A percentile compares a stretch with the other conserved stretches of the same genome.
phyloP scores from a whole-genome alignment of 2,113 vertebrate genomes.

The Cichladusa arquata region DNA sequence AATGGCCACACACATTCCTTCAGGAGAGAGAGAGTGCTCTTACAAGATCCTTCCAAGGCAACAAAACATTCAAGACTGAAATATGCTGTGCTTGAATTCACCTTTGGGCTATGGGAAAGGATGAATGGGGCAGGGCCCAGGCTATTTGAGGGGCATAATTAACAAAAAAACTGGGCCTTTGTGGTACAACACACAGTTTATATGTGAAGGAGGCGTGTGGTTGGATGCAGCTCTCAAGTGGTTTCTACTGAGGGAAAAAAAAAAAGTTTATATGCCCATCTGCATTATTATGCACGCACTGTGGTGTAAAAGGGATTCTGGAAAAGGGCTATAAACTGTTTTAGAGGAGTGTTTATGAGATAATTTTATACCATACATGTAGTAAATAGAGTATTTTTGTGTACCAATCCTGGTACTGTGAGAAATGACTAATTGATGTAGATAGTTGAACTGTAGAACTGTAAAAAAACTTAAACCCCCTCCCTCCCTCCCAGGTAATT shows the following conservation, averaged over 20 bases:
- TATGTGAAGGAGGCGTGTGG: neutral
- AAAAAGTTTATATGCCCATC: neutral
- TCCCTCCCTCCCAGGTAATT: neutral
- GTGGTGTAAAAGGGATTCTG: neutral
- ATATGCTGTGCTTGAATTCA: conserved; percentile 11
- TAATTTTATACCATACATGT: neutral
- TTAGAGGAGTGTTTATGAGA: neutral
- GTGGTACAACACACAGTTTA: neutral
- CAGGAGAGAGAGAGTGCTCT: conserved; percentile 34
- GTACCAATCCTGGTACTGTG: neutral
- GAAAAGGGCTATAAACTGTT: neutral
- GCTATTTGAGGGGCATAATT: neutral
- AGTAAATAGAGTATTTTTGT: neutral
- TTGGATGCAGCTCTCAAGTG: neutral
- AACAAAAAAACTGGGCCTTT: neutral
- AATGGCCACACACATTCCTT: neutral
- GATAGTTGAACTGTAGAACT: neutral
- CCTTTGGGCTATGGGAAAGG: neutral
- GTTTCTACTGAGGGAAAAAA: neutral
- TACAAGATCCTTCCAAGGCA: neutral
- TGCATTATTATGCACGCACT: rapidly evolving
- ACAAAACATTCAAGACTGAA: neutral
- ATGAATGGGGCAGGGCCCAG: neutral
- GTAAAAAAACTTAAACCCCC: neutral
- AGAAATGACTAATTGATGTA: neutral